Evolutionary conservation across 2,888 invertebrate species (phyloP), one percentile per base, ranked within the genome.

Genomic region (Drosophila rellima): DNA sequence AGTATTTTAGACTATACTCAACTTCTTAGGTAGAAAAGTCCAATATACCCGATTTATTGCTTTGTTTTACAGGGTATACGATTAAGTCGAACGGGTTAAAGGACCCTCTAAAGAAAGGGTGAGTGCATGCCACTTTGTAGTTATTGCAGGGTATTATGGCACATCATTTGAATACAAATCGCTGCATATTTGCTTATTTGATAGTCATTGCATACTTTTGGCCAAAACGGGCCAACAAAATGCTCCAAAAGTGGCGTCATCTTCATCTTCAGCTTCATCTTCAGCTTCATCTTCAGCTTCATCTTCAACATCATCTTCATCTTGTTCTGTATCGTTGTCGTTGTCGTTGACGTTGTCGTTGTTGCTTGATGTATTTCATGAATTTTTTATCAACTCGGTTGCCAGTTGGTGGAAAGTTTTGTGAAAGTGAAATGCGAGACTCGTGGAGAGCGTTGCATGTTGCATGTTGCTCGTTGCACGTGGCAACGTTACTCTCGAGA

Each of bases 361-460:
- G 26, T 59, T 64, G 67, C 56, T 45, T 76, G 72, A 73, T 69
- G 70, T 78, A 71, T 79, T 81, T 82, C 86, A 80, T 85, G 82
- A 85, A 85, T 82, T 85, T 80, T 80, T 85, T 76, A 82, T 85
- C 76, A 60, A 76, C 68, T 77, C 44, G 67, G 45, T 55, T 64
- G 66, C 55, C 60, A 74, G 73, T 64, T 26, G 54, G 20, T 62
- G 74, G 69, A 79, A 81, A 75, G 79, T 56, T 56, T 78, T 81
- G 75, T 68, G 72, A 81, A 82, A 82, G 82, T 81, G 82, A 84
- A 84, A 82, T 82, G 85, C 63, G 63, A 80, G 76, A 71, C 66
- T 60, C 52, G 44, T 47, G 20, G 65, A 39, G 65, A 39, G 42
- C 48, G 40, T 47, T 47, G 48, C 45, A 57, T 17, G 54, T 11